A percentile compares a stretch with the other conserved stretches of the same genome.
These are phyloP conservation scores for Dusona sp. DNA, from an alignment of 2,888 invertebrate genomes.

Conservation along the genomic window DNA sequence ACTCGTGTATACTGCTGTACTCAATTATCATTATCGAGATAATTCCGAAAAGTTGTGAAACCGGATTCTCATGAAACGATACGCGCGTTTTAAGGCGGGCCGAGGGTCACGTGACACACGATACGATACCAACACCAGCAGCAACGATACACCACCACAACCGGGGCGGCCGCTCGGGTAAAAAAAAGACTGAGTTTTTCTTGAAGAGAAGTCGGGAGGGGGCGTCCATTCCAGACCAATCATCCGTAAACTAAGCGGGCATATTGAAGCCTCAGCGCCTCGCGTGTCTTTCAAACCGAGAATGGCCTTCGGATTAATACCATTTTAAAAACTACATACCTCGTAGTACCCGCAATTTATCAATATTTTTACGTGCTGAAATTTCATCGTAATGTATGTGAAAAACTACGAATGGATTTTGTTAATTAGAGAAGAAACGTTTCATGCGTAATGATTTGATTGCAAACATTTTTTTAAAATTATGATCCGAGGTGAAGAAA, in stretches of 20 bases:
- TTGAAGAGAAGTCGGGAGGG: not conserved
- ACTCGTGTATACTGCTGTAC: too few relatives aligned
- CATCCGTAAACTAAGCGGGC: conserved; percentile 4
- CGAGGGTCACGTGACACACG: conserved; percentile 8
- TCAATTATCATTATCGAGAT: conserved; percentile 33
- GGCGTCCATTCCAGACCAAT: not conserved
- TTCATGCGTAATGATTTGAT: too few relatives aligned
- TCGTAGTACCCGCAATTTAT: not conserved
- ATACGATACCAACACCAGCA: not conserved
- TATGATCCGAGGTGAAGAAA: not conserved
- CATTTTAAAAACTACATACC: not conserved
- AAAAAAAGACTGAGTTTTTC: not conserved
- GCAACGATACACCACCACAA: not conserved
- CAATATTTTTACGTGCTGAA: not conserved
- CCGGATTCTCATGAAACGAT: conserved; percentile 45
- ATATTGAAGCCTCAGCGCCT: conserved; percentile 2
- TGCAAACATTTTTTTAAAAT: too few relatives aligned
- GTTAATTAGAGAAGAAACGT: too few relatives aligned
- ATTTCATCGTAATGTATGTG: not conserved
- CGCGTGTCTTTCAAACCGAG: conserved; percentile 5
- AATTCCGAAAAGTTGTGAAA: conserved; percentile 35
- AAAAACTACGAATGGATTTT: too few relatives aligned
- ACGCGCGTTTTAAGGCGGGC: conserved; percentile 11
- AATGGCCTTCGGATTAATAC: conserved; percentile 12
- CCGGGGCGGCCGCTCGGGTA: not conserved